These are phyloP conservation scores for Clarias fuscus DNA, from an alignment of 2,797 vertebrate genomes.

Conservation along the genomic window DNA sequence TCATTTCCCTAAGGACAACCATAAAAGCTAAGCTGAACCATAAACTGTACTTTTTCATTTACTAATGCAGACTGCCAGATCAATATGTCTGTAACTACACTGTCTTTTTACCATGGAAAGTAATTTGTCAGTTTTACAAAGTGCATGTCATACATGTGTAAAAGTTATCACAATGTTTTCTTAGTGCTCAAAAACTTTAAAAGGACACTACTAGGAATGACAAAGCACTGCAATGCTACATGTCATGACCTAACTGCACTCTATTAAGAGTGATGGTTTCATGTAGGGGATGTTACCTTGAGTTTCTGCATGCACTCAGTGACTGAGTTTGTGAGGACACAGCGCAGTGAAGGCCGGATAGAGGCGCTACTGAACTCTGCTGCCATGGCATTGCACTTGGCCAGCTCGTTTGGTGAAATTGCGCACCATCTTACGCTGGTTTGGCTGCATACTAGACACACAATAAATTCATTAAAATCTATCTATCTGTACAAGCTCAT, in stretches of 20 bases:
- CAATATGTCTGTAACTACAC: neutral
- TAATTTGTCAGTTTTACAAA: neutral
- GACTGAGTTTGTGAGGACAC: constrained; percentile 64
- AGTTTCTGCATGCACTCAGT: constrained; percentile 79
- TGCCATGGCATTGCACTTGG: constrained; percentile 85
- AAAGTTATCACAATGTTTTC: neutral
- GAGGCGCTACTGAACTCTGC: constrained; percentile 72
- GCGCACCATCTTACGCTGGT: constrained; percentile 85
- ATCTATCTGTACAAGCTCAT: neutral
- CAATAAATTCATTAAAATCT: neutral
- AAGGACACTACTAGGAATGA: neutral
- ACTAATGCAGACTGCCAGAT: neutral
- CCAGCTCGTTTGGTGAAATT: constrained; percentile 75
- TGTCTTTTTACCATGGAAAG: neutral
- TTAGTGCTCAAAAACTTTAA: neutral
- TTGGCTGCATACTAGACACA: constrained; percentile 68
- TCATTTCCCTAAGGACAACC: constrained; percentile 70
- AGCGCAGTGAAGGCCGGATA: constrained; percentile 78
- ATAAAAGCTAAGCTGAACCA: neutral
- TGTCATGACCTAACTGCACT: neutral
- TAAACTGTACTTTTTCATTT: neutral
- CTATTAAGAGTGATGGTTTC: neutral
- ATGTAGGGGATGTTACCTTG: constrained; percentile 65
- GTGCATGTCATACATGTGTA: neutral
- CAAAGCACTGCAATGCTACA: neutral